Conservation (phyloP, 2,113 vertebrate genomes). For the Piaya cayana region DNA sequence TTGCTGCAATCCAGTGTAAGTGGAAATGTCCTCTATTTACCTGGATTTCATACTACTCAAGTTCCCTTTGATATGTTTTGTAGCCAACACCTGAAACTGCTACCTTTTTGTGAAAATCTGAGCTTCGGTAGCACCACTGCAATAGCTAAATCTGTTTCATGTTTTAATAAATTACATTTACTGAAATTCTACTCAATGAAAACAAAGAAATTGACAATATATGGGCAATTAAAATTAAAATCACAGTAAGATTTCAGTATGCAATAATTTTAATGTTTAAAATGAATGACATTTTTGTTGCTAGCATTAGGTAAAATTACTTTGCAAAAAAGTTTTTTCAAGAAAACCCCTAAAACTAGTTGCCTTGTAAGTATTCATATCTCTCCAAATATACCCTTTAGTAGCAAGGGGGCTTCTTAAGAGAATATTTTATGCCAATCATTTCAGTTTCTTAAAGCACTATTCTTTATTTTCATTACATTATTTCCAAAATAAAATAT, state of each 20-base stretch:
- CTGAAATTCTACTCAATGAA: not conserved
- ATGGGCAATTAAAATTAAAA: not conserved
- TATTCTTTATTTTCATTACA: not conserved
- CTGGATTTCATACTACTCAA: not conserved
- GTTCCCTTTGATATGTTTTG: not conserved
- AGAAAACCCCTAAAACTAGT: constrained; percentile 21
- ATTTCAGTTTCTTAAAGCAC: not conserved
- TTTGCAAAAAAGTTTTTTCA: constrained; percentile 34
- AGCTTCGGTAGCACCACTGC: not conserved
- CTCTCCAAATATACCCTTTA: not conserved
- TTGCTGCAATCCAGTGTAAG: not conserved
- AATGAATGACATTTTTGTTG: constrained; percentile 43
- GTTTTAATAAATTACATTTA: constrained; percentile 36
- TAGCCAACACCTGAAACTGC: not conserved
- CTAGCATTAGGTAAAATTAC: not conserved
- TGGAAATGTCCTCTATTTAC: not conserved
- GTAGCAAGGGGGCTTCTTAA: not conserved
- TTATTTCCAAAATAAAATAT: not conserved
- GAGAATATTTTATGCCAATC: not conserved
- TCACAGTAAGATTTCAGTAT: not conserved
- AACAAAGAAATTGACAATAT: not conserved
- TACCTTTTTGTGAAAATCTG: constrained; percentile 13
- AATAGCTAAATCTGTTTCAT: not conserved
- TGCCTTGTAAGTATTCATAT: not conserved
- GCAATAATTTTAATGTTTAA: not conserved